Evolutionary conservation across 2,113 vertebrate species (phyloP), one percentile per base, ranked within the genome.

Genomic region (Dicaeum eximium): DNA sequence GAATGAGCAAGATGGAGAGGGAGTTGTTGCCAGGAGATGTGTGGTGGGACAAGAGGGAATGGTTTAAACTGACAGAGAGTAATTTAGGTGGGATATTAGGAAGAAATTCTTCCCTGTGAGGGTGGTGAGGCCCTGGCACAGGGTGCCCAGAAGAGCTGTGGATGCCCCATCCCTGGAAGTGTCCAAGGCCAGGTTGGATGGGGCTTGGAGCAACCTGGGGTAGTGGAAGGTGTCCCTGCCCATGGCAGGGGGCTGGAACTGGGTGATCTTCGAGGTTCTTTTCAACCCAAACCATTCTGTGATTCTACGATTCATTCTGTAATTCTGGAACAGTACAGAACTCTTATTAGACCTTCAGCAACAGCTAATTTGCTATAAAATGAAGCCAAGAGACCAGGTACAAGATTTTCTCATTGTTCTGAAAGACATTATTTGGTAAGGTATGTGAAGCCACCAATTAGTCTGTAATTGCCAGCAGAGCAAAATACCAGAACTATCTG

Each of bases 141-240:
- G 61, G 25, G 0, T 75, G 9, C 5, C 11, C 47, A 60, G 38
- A 53, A 47, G 2, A 60, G 16, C 47, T 61, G 53, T 11, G 47
- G 40, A 3, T 75, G 47, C 7, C 24, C 20, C 38, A 47, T 15
- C 11, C 28, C 70, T 75, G 47, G 38, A 12, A 6, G 14, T 27
- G 54, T 3, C 8, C 62, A 31, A 16, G 40, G 40, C 4, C 25
- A 16, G 47, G 18, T 0, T 56, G 71, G 71, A 42, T 7, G 12
- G 20, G 7, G 62, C 18, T 27, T 0, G 0, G 54, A 69, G 8
- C 15, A 27, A 0, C n/a, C n/a, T 44, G 60, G 22, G 1, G 0
- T 0, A 2, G 21, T 35, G 47, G 2, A 6, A 69, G 6, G 1
- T 54, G 54, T 23, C 40, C 16, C 38, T 67, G 45, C 14, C n/a